A percentile compares a stretch with the other conserved stretches of the same genome.
Evolutionary conservation across 1,140 invertebrate species (phyloP).

Genomic region (Drosophila pandora): DNA sequence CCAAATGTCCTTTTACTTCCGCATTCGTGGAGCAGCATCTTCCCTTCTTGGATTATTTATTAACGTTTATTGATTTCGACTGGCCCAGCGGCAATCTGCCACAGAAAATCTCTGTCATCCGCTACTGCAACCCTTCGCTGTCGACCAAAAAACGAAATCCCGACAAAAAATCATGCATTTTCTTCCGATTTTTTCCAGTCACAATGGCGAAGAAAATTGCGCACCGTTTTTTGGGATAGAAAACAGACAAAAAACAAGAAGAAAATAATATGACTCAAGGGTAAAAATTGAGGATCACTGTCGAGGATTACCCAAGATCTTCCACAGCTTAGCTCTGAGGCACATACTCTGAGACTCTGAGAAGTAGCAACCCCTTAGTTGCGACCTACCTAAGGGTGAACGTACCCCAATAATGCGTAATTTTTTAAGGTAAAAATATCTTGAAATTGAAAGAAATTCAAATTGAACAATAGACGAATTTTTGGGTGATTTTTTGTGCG

Average conservation of each 20-base stretch:
- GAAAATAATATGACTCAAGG: slow-evolving; percentile 57
- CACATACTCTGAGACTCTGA: slow-evolving; percentile 38
- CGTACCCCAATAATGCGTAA: slow-evolving; percentile 67
- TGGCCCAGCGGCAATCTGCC: slow-evolving; percentile 60
- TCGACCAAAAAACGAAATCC: slow-evolving; percentile 17
- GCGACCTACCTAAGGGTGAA: slow-evolving; percentile 45
- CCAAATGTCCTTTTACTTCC: slow-evolving; percentile 68
- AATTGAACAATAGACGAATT: slow-evolving; percentile 55
- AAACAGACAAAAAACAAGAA: slow-evolving; percentile 10
- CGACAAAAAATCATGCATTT: slow-evolving; percentile 66
- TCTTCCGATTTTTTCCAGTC: slow-evolving; percentile 55
- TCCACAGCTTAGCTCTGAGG: slow-evolving; percentile 73
- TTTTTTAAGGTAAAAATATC: slow-evolving; percentile 72
- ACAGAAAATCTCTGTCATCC: slow-evolving; percentile 69
- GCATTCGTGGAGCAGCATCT: slow-evolving; percentile 60
- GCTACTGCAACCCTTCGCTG: slow-evolving; percentile 61
- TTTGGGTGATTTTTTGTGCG: slow-evolving; percentile 59
- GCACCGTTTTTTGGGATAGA: slow-evolving; percentile 46
- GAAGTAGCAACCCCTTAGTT: slow-evolving; percentile 31
- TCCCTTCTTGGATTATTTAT: slow-evolving; percentile 60
- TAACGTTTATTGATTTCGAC: slow-evolving; percentile 79
- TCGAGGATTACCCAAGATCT: slow-evolving; percentile 76
- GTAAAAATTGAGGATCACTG: slow-evolving; percentile 82
- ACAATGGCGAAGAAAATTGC: slow-evolving; percentile 61
- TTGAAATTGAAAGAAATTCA: slow-evolving; percentile 52